Base-by-base conservation (phyloP, 2,113 vertebrate species). In the Mesitornis unicolor region DNA sequence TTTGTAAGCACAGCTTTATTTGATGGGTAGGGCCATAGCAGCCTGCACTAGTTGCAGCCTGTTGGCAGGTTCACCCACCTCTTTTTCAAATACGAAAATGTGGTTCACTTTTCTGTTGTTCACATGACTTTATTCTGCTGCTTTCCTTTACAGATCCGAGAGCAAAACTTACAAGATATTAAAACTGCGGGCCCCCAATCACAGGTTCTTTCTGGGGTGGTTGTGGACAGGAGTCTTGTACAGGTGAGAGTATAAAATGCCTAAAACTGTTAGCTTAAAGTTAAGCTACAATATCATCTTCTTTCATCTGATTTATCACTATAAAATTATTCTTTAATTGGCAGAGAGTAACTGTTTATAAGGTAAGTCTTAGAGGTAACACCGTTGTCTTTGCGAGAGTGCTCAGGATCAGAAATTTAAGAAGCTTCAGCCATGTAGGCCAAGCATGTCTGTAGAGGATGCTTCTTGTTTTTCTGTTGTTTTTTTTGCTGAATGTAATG, bases 131-230 rank as follows among this genome's bases (percentile, higher is more conserved):
- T 93, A 12, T 89, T 84, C 22, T 94, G 24, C 70, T 90, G 38
- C 80, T 95, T 89, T 93, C 3, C 4, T 67, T 97, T 89, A 63
- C 96, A 99, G 99, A 99, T 99, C 93, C 98, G 99, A 74, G 99
- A 99, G 96, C 99, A 99, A 97, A 99, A 99, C 94, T 97, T 99
- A 75, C 99, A 99, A 94, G 99, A 99, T 93, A 99, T 99, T 90
- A 99, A 99, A 98, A 99, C 99, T 0, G 99, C 99, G 0, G 99
- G 99, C 9, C 99, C 99, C 65, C 99, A 99, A 96, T 99, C 99
- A 43, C 99, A 99, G 98, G 98, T 99, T 94, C 98, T 99, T 95
- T 98, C 98, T 77, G 98, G 99, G 74, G 97, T 98, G 11, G 97
- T 98, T 64, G 97, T 98, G 97, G 99, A 99, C 87, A 99, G 99